Evolutionary conservation across 2,888 invertebrate genomes (phyloP).

Genomic region (Athalia rosae): DNA sequence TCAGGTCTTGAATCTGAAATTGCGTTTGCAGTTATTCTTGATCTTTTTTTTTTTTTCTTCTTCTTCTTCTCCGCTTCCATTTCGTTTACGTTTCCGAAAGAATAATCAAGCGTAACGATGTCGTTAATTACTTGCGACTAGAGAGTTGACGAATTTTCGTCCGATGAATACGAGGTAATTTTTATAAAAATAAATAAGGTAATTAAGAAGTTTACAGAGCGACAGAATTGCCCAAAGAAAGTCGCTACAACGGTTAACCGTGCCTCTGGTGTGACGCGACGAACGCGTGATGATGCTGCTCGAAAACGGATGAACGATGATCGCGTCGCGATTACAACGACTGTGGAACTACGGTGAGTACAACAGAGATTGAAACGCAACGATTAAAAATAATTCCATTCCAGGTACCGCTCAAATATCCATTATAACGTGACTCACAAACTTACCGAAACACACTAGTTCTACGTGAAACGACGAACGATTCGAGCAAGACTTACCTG

Average conservation of each 20-base stretch:
- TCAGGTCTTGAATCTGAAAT: too few species aligned
- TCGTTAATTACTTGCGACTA: not conserved
- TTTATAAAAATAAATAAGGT: slow-evolving; percentile 30
- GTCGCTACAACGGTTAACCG: not conserved
- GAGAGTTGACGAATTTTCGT: not conserved
- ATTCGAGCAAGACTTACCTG: slow-evolving; percentile 15
- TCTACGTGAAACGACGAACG: not conserved
- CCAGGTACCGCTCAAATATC: too few species aligned
- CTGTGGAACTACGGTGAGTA: too few species aligned
- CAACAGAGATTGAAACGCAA: too few species aligned
- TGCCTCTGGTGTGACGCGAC: too few species aligned
- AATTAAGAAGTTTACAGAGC: slow-evolving; percentile 36
- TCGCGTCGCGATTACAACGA: too few species aligned
- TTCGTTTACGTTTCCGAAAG: not conserved
- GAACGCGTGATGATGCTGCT: too few species aligned
- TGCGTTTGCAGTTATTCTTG: too few species aligned
- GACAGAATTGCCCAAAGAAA: slow-evolving; percentile 20
- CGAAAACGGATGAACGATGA: too few species aligned
- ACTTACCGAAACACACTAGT: not conserved
- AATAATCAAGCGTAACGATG: not conserved
- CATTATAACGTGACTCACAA: too few species aligned
- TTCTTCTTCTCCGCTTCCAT: not conserved
- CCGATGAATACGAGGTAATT: slow-evolving; percentile 23
- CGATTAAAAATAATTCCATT: too few species aligned
- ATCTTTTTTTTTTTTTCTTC: too few species aligned